A percentile compares a stretch with the other conserved stretches of the same genome.
phyloP scores from a whole-genome alignment of 2,888 invertebrate species.

The Tipula helvola region DNA sequence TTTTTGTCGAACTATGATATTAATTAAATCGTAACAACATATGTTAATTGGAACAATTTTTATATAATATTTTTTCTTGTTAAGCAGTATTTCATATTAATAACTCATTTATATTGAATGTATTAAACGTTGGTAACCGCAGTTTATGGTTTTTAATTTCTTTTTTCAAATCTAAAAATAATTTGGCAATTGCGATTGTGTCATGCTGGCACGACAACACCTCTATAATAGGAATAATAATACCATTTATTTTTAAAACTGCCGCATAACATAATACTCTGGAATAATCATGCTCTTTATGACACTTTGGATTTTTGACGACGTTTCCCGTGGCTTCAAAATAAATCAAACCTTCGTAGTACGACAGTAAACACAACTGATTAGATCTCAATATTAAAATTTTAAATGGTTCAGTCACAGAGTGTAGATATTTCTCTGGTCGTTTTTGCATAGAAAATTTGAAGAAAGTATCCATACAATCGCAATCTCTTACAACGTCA shows the following conservation, averaged over 20 bases:
- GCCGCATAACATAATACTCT: not conserved
- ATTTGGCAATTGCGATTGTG: too few species aligned
- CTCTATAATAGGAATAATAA: too few species aligned
- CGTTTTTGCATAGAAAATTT: not conserved
- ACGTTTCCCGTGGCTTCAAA: not conserved
- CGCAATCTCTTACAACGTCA: not conserved
- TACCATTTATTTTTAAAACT: not conserved
- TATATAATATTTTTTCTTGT: too few species aligned
- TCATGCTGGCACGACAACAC: too few species aligned
- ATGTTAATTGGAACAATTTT: too few species aligned
- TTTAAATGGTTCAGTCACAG: not conserved
- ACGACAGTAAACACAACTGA: not conserved
- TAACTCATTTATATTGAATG: too few species aligned
- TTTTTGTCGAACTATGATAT: too few species aligned
- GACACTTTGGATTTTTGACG: not conserved
- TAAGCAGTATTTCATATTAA: too few species aligned
- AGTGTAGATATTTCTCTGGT: not conserved
- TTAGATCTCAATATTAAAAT: not conserved
- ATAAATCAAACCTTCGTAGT: not conserved
- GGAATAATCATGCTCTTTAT: too few species aligned
- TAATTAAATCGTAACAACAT: too few species aligned
- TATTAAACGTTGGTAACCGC: too few species aligned
- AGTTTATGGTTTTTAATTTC: not conserved
- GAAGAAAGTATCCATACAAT: not conserved
- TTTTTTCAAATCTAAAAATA: not conserved